phyloP scores from a whole-genome alignment of 2,797 vertebrate genomes.

The Tapera naevia region DNA sequence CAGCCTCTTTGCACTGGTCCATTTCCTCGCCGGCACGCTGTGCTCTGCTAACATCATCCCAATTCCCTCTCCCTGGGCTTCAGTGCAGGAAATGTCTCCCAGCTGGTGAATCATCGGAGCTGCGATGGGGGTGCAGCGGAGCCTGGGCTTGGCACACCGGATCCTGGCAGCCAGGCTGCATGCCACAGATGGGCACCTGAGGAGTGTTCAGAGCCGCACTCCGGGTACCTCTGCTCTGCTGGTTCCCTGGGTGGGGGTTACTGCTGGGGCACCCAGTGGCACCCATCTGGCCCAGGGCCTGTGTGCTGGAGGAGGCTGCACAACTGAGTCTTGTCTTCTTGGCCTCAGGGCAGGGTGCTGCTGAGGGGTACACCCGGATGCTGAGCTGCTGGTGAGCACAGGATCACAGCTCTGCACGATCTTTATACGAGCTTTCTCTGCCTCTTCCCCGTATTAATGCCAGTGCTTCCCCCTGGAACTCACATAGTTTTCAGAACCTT shows the following conservation, averaged over 20 bases:
- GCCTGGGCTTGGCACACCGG: neutral
- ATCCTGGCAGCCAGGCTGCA: neutral
- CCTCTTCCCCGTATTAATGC: neutral
- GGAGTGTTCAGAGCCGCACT: neutral
- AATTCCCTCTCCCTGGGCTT: neutral
- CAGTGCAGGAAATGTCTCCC: accelerated
- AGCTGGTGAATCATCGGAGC: neutral
- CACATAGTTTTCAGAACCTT: neutral
- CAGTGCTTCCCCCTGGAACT: neutral
- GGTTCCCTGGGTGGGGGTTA: neutral
- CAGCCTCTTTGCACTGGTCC: neutral
- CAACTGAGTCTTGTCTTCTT: accelerated
- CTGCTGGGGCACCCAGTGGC: neutral
- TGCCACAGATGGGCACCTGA: neutral
- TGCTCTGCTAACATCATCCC: neutral
- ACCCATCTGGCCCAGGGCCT: accelerated
- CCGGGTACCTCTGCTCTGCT: neutral
- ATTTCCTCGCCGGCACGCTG: accelerated
- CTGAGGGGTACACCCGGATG: neutral
- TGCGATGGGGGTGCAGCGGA: accelerated
- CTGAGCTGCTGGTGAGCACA: accelerated
- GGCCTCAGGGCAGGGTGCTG: neutral
- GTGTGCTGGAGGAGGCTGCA: neutral
- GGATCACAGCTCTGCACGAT: neutral
- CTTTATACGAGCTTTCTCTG: accelerated